Evolutionary conservation across 2,888 invertebrate genomes (phyloP).

Genomic region (Sinopyrophorus schimmeli): DNA sequence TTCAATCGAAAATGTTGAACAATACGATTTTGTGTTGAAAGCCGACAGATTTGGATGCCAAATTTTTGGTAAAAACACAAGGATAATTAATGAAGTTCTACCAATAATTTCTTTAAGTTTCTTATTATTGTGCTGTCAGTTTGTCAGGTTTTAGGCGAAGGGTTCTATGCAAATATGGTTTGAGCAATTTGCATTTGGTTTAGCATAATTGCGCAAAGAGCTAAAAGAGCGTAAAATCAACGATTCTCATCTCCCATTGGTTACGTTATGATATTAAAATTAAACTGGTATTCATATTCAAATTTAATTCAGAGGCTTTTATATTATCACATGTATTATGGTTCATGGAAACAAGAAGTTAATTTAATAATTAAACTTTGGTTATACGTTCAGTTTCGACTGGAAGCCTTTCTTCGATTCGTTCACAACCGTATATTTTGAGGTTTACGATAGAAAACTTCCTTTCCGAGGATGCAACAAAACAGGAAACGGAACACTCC

Average conservation of each 20-base stretch:
- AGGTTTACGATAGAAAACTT: slow-evolving; percentile 17
- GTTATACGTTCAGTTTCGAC: slow-evolving; percentile 6
- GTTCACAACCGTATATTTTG: slow-evolving; percentile 21
- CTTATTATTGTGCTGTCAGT: slow-evolving; percentile 14
- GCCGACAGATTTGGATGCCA: too few species aligned
- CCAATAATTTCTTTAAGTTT: slow-evolving; percentile 16
- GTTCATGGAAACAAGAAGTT: slow-evolving; percentile 16
- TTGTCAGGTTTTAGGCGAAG: slow-evolving; percentile 22
- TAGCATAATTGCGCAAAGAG: slow-evolving; percentile 42
- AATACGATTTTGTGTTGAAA: too few species aligned
- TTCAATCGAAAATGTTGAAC: too few species aligned
- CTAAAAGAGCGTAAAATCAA: slow-evolving; percentile 43
- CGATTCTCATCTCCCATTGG: slow-evolving; percentile 39
- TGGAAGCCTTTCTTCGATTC: slow-evolving; percentile 9
- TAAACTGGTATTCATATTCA: slow-evolving; percentile 41
- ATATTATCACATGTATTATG: slow-evolving; percentile 31
- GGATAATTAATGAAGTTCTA: too few species aligned
- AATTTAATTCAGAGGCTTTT: slow-evolving; percentile 36
- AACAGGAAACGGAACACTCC: slow-evolving; percentile 25
- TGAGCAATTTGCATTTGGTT: slow-evolving; percentile 40
- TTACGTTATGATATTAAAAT: slow-evolving; percentile 39
- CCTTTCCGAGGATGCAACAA: slow-evolving; percentile 17
- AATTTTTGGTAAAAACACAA: too few species aligned
- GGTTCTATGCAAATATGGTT: slow-evolving; percentile 36
- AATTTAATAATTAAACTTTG: slow-evolving; percentile 20